Evolutionary conservation across 1,140 invertebrate species (phyloP).

Genomic region (Rhizoglyphus robini): DNA sequence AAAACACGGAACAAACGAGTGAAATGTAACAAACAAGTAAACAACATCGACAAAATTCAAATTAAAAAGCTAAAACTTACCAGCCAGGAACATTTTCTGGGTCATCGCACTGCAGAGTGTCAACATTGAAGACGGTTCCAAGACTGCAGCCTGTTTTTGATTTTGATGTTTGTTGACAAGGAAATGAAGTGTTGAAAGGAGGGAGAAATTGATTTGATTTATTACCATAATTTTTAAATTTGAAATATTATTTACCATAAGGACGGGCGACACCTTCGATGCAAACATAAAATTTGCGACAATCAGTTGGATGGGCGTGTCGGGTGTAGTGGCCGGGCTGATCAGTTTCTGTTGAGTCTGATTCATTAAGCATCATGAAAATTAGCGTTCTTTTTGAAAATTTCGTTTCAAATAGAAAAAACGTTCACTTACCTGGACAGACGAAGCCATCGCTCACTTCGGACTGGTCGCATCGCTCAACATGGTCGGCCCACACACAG

Average conservation of each 20-base stretch:
- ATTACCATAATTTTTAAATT: neutral
- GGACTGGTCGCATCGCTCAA: conserved; percentile 36
- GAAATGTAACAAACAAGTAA: neutral
- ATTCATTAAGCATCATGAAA: no score
- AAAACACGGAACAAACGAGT: neutral
- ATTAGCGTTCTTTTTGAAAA: no score
- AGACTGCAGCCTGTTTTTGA: conserved; percentile 55
- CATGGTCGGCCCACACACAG: conserved; percentile 55
- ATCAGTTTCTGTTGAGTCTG: conserved; percentile 47
- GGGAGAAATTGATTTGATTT: neutral
- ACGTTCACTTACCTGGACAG: conserved; percentile 65
- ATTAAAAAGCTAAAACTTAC: conserved; percentile 45
- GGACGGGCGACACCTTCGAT: conserved; percentile 72
- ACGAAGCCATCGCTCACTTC: conserved; percentile 62
- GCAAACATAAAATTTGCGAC: conserved; percentile 78
- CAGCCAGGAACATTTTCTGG: conserved; percentile 85
- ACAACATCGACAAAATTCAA: neutral
- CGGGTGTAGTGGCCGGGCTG: conserved; percentile 67
- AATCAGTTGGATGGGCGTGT: conserved; percentile 85
- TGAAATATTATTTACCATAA: conserved; percentile 47
- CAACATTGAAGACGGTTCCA: conserved; percentile 89
- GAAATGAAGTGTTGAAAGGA: no score
- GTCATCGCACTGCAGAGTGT: conserved; percentile 78
- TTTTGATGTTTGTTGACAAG: neutral
- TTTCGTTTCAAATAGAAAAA: neutral